Conservation (phyloP, 2,888 invertebrate species). For the Nemoura dubitans region DNA sequence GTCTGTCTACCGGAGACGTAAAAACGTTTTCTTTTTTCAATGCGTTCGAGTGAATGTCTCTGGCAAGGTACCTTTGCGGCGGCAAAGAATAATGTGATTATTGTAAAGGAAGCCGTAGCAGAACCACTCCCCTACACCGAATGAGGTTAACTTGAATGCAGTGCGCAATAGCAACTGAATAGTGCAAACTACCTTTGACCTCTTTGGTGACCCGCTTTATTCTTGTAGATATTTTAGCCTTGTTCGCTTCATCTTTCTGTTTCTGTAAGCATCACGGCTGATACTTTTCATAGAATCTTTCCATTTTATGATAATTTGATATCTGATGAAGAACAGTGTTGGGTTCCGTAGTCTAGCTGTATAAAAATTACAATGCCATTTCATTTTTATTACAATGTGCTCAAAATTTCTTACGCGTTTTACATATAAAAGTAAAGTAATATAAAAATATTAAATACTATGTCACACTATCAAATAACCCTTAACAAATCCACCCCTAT, state of each 20-base stretch:
- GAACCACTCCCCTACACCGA: neutral
- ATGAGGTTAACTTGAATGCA: neutral
- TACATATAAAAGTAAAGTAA: no score
- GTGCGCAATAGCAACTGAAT: neutral
- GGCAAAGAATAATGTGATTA: neutral
- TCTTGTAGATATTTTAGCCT: neutral
- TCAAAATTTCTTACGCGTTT: no score
- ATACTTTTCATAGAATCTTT: no score
- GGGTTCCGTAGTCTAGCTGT: no score
- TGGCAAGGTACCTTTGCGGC: neutral
- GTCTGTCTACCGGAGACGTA: slow-evolving; percentile 23
- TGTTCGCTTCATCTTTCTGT: no score
- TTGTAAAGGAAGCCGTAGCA: neutral
- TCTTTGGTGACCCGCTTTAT: neutral
- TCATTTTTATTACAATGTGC: no score
- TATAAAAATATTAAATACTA: no score
- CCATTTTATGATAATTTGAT: no score
- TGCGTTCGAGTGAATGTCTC: neutral
- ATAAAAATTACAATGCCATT: no score
- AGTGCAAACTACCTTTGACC: slow-evolving; percentile 7
- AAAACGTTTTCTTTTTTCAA: neutral
- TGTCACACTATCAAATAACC: no score
- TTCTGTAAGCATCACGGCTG: no score
- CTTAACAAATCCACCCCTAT: neutral
- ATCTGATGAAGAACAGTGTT: no score